Percentiles rank a stretch among this genome's conserved stretches.
Conservation (phyloP, 2,888 invertebrate genomes). For the Phortica magna region DNA sequence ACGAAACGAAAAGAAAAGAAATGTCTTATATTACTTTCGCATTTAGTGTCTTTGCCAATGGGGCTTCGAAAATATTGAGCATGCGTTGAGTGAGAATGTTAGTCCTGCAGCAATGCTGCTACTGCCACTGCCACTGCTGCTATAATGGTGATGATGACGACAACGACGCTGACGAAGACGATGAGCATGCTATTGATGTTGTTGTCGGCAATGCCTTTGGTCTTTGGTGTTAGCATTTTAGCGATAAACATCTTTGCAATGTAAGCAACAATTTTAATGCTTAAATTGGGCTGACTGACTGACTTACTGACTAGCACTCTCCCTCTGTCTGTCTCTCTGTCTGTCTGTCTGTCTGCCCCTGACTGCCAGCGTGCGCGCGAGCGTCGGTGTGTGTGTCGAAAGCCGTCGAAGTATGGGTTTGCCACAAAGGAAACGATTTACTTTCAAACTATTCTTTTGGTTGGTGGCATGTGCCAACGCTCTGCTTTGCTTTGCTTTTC, state of each 20-base stretch:
- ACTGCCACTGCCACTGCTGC: neutral
- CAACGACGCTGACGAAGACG: neutral
- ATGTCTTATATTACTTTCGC: slow-evolving; percentile 30
- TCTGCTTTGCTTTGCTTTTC: slow-evolving; percentile 35
- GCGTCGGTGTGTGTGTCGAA: slow-evolving; percentile 26
- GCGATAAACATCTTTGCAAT: slow-evolving; percentile 76
- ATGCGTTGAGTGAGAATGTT: neutral
- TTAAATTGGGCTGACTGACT: slow-evolving; percentile 62
- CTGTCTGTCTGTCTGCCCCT: neutral
- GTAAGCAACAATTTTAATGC: slow-evolving; percentile 76
- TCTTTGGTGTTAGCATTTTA: slow-evolving; percentile 24
- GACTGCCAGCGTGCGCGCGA: slow-evolving; percentile 18
- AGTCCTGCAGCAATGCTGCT: slow-evolving; percentile 2
- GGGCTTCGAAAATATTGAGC: neutral
- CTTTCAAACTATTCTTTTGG: slow-evolving; percentile 56
- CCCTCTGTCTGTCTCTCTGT: neutral
- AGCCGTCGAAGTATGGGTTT: neutral
- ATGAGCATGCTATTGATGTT: slow-evolving; percentile 16
- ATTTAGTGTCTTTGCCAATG: slow-evolving; percentile 27
- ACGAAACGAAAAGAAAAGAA: neutral
- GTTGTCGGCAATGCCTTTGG: slow-evolving; percentile 8
- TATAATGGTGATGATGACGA: neutral
- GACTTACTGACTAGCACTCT: slow-evolving; percentile 1
- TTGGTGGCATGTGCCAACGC: slow-evolving; percentile 66
- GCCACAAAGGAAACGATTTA: slow-evolving; percentile 57